These are phyloP conservation scores for Myotis brandtii DNA, from an alignment of 2,113 vertebrate species.

Conservation along the genomic window DNA sequence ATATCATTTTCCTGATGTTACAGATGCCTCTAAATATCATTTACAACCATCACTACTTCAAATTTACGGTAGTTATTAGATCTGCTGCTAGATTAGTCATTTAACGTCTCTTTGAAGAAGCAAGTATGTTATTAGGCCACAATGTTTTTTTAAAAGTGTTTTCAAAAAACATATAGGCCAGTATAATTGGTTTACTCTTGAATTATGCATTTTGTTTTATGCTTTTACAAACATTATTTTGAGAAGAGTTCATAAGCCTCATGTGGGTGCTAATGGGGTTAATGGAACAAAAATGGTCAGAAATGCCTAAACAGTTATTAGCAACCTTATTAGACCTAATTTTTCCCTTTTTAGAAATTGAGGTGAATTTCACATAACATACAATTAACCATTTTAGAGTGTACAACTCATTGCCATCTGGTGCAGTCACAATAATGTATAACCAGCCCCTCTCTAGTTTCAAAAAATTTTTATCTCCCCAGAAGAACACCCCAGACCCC, in stretches of 20 bases:
- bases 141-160: background rate
- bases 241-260: background rate
- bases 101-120: background rate
- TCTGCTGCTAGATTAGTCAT: background rate
- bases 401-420: background rate
- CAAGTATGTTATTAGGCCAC: background rate
- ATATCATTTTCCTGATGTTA: background rate
- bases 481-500: background rate
- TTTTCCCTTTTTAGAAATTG: background rate
- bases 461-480: background rate
- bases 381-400: background rate
- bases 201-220: background rate
- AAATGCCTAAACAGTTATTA: background rate
- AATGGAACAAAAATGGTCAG: background rate
- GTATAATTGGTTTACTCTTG: background rate
- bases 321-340: background rate
- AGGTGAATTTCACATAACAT: background rate
- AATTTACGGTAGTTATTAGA: background rate
- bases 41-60: background rate
- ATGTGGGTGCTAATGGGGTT: background rate
- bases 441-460: background rate
- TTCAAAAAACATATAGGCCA: conserved; percentile 14
- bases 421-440: background rate
- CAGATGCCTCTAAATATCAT: background rate
- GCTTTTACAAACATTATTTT: background rate